phyloP scores from a whole-genome alignment of 2,797 vertebrate species.

The Yasuhikotakia modesta region DNA sequence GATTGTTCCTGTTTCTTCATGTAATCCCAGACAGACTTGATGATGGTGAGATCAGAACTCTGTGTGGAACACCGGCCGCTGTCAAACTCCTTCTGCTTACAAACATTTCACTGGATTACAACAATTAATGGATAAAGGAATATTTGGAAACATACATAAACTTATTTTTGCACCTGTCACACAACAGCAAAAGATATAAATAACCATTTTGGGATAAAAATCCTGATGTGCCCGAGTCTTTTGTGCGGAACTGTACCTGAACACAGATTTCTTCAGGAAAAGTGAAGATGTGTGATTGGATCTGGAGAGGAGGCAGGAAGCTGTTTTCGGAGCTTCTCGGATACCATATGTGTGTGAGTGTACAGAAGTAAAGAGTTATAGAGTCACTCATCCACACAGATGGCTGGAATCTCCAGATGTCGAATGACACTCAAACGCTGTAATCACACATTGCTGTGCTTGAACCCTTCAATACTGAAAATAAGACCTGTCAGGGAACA shows the following conservation, averaged over 20 bases:
- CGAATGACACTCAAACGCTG: conserved; percentile 54
- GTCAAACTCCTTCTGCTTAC: no score
- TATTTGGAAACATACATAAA: no score
- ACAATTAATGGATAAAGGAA: no score
- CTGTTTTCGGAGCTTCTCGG: conserved; percentile 56
- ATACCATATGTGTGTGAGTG: conserved; percentile 57
- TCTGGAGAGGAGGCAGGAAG: conserved; percentile 28
- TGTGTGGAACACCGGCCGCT: no score
- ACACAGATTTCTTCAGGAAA: conserved; percentile 22
- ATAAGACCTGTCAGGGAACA: conserved; percentile 54
- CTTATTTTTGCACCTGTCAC: no score
- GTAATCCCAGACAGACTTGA: no score
- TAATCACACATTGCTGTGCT: conserved; percentile 58
- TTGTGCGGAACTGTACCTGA: background rate
- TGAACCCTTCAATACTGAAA: conserved; percentile 46
- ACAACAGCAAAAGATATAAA: no score
- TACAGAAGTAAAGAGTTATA: conserved; percentile 52
- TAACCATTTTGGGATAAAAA: no score
- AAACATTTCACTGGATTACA: no score
- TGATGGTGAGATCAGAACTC: no score
- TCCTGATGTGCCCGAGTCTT: no score
- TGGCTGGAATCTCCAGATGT: conserved; percentile 62
- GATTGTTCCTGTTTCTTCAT: no score
- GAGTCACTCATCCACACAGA: conserved; percentile 58
- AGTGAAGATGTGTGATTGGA: conserved; percentile 33